Evolutionary conservation across 2,888 invertebrate genomes (phyloP), one percentile per base, ranked within the genome.

Genomic region (Phoenoteleia sp.): DNA sequence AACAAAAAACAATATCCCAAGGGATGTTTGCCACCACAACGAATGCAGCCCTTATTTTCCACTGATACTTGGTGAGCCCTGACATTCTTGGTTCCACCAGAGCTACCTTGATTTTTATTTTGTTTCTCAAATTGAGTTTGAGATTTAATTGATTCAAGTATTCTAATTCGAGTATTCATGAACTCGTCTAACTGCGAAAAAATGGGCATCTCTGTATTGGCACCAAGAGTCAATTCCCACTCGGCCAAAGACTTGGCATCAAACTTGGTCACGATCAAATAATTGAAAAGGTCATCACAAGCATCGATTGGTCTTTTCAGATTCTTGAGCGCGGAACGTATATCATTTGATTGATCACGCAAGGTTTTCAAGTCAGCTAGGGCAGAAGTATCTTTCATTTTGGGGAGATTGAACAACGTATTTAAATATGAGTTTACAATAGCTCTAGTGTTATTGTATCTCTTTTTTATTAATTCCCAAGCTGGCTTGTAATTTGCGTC

Each of bases 371-470:
- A 13, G n/a, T 7, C 42, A 42, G 42, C 13, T 11, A 7, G 13
- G 13, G 15, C 42, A n/a, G 5, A n/a, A 7, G 5, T 42, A 11
- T 42, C 42, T 6, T n/a, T 6, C 7, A 42, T 13, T 3, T 42
- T 42, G 5, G 5, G 15, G 3, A 42, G 5, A 4, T 42, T 13
- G 13, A 42, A 3, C 5, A 42, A 42, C n/a, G 42, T 7, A 11
- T 42, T 11, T 42, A 42, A 42, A 7, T 36, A 45, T 29, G 27
- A 23, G 9, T 79, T 39, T 6, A 64, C 52, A 0, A 56, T 23
- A 27, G 66, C 64, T 5, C 29, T 15, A 27, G 66, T 77, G 13
- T 81, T 72, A 4, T 29, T 9, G 36, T 67, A 81, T n/a, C 33
- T 25, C 9, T 42, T 19, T 23, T 66, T 54, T 15, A 76, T 27